phyloP scores from a whole-genome alignment of 1,140 invertebrate genomes.

The Neotoxoptera formosana region DNA sequence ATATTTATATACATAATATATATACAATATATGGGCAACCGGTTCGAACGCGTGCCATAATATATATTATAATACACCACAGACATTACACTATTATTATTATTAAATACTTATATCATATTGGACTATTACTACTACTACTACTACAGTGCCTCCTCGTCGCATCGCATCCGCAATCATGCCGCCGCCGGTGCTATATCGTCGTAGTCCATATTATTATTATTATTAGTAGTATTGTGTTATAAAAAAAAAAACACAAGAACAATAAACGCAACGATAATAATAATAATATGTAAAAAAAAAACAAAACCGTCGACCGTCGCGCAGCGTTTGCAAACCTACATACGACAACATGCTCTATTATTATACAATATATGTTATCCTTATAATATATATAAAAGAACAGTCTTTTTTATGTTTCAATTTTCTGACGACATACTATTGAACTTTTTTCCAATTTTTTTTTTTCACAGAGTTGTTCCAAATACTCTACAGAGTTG shows the following conservation, averaged over 20 bases:
- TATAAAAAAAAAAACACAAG: neutral
- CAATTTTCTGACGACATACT: no score
- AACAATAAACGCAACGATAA: neutral
- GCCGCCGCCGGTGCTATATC: neutral
- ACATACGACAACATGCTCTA: neutral
- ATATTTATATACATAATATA: neutral
- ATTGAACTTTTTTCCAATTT: no score
- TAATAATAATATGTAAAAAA: neutral
- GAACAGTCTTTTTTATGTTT: no score
- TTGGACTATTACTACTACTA: neutral
- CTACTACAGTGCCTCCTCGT: neutral
- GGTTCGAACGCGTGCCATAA: neutral
- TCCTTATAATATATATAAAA: no score
- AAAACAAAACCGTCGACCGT: neutral
- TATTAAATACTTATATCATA: neutral
- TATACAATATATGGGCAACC: neutral
- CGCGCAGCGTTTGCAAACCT: neutral
- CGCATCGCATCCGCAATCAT: neutral
- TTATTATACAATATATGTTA: no score
- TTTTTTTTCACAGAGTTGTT: no score
- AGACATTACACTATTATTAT: neutral
- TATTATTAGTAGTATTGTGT: no score
- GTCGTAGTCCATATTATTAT: no score
- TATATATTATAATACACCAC: neutral
- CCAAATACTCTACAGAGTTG: no score